phyloP scores from a whole-genome alignment of 92 coral and sea anemone genomes.

The Scolanthus callimorphus region DNA sequence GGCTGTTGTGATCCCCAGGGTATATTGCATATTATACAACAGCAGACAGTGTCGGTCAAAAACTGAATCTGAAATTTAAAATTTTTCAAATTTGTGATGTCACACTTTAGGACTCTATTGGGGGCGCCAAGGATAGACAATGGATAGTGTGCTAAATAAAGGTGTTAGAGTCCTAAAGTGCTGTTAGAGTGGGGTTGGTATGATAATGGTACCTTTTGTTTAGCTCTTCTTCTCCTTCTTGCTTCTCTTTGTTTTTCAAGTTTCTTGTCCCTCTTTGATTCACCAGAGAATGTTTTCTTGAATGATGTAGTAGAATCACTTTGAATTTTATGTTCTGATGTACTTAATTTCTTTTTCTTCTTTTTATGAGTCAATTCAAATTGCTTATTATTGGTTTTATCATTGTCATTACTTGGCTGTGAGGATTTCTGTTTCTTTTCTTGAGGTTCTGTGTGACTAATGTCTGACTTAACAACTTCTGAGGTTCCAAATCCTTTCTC shows the following conservation, averaged over 20 bases:
- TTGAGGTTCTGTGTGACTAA: too few species aligned
- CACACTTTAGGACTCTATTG: too few species aligned
- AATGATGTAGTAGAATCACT: background rate
- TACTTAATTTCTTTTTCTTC: conserved; percentile 9
- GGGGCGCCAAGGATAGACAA: background rate
- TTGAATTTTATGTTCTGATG: conserved; percentile 7
- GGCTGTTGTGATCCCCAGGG: background rate
- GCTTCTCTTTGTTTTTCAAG: conserved; percentile 78
- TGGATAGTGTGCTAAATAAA: background rate
- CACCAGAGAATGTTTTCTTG: conserved; percentile 1
- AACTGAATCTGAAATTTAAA: background rate
- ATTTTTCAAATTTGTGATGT: too few species aligned
- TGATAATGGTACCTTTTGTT: conserved; percentile 85
- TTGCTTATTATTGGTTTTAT: background rate
- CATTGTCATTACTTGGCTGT: too few species aligned
- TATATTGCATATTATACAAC: background rate
- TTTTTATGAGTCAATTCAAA: background rate
- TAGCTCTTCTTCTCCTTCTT: conserved; percentile 81
- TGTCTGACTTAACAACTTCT: background rate
- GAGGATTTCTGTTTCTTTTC: too few species aligned
- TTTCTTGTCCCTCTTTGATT: conserved; percentile 10
- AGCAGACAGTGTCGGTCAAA: background rate
- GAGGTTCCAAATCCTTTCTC: background rate
- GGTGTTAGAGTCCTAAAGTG: background rate
- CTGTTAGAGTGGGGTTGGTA: background rate